phyloP scores from a whole-genome alignment of 2,888 invertebrate species.

The Drosophila mimetica region DNA sequence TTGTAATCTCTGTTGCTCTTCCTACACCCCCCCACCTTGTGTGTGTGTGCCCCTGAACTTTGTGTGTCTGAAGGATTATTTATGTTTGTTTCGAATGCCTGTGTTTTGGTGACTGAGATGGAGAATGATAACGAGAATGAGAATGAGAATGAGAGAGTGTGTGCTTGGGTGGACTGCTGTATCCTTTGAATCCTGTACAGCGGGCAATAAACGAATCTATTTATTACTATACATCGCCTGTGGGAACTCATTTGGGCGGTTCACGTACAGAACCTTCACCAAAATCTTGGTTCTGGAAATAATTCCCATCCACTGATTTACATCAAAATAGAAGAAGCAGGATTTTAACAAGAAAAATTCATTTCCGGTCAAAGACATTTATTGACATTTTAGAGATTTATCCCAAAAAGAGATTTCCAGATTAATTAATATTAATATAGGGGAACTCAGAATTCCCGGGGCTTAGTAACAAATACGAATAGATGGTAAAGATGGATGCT shows the following conservation, averaged over 20 bases:
- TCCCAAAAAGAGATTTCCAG: no score
- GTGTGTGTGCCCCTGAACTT: conserved; percentile 2
- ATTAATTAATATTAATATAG: no score
- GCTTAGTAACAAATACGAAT: no score
- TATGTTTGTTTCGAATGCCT: conserved; percentile 49
- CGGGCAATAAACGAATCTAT: conserved; percentile 35
- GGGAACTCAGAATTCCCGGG: no score
- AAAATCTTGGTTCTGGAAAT: not conserved
- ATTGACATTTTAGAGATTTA: no score
- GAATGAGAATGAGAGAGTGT: conserved; percentile 41
- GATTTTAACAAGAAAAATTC: not conserved
- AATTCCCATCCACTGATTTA: not conserved
- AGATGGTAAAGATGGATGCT: no score
- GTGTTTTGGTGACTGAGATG: conserved; percentile 31
- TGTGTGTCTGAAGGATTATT: conserved; percentile 38
- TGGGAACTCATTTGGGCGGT: not conserved
- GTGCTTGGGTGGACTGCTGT: conserved; percentile 14
- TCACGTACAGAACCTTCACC: not conserved
- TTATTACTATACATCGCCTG: conserved; percentile 17
- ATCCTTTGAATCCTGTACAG: conserved; percentile 7
- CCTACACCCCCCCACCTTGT: not conserved
- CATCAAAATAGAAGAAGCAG: not conserved
- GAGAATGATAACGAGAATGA: no score
- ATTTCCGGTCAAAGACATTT: not conserved
- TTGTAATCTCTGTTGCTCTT: not conserved